Evolutionary conservation across 2,888 invertebrate genomes (phyloP), one percentile per base, ranked within the genome.

Genomic region (Ptychoptera contaminata): DNA sequence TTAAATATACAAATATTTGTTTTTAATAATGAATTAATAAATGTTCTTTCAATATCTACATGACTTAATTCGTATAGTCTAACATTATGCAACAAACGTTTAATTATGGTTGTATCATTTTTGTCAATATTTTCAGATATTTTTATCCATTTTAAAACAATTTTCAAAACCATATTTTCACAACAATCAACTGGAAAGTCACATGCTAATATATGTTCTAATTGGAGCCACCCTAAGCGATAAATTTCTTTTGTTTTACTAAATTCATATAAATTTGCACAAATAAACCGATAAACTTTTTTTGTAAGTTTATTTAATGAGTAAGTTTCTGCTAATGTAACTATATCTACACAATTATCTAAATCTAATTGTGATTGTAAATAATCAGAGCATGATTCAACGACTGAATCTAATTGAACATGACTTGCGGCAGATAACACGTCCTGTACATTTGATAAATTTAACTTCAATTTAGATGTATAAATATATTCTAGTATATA

Each of bases 291-390:
- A 56, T 77, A 78, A 6, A 76, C 75, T 50, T 71, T 70, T 50
- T 70, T 67, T 47, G 72, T 67, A 30, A 82, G 59, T 40, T 70
- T 68, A 44, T 68, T 61, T 44, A 81, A 63, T 1, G 74, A 74
- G 60, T 80, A 82, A 4, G 76, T 73, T 59, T 82, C 81, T 0
- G 79, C 77, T 52, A 81, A 70, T 16, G 74, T 75, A 1, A 75
- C 76, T 48, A 81, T 74, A 54, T 80, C 78, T n/a, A 79, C 72
- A 59, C 79, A 81, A 58, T 80, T 82, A 45, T 80, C 78, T 47
- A 77, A 62, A 56, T 77, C 76, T 8, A 82, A 67, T 56, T 79
- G 77, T n/a, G 71, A 67, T 60, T 76, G 70, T 16, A 82, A 61
- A 54, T 74, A 82, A 48, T 70, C 69, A 1, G 76, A 73, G 56